Percentiles rank a stretch among this genome's conserved stretches.
Conservation (phyloP, 2,113 vertebrate species). For the Chionis minor region DNA sequence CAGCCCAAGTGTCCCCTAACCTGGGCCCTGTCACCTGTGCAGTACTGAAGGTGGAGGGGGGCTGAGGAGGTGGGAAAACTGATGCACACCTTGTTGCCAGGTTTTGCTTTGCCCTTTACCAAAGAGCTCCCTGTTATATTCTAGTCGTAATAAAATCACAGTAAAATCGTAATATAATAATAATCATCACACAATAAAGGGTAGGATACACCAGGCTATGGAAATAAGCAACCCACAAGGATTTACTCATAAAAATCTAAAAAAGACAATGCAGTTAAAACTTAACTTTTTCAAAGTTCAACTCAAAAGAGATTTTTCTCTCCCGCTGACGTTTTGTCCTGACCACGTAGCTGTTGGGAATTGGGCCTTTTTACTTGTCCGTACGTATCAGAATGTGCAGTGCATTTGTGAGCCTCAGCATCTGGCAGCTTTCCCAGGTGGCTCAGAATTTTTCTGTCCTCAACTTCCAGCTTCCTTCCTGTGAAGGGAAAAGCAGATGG, state of each 20-base stretch:
- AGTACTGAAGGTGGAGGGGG: rapidly evolving
- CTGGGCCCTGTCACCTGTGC: too few relatives aligned
- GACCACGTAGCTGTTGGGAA: background rate
- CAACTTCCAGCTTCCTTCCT: conserved; percentile 5
- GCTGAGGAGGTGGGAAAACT: background rate
- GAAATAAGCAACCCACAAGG: background rate
- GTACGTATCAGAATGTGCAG: rapidly evolving
- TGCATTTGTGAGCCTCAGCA: rapidly evolving
- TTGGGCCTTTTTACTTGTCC: background rate
- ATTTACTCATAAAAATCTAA: background rate
- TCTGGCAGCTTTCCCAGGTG: background rate
- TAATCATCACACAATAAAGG: background rate
- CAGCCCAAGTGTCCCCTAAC: background rate
- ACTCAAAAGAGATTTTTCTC: background rate
- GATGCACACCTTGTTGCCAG: rapidly evolving
- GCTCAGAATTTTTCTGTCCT: background rate
- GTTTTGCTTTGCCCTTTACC: background rate
- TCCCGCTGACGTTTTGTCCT: background rate
- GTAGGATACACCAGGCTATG: background rate
- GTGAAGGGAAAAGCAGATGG: background rate
- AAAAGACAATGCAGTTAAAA: background rate
- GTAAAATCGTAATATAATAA: background rate
- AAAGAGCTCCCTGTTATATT: background rate
- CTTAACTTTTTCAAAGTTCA: rapidly evolving
- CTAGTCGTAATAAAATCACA: background rate